phyloP scores from a whole-genome alignment of 2,113 vertebrate genomes.

The Halcyon malimbica region DNA sequence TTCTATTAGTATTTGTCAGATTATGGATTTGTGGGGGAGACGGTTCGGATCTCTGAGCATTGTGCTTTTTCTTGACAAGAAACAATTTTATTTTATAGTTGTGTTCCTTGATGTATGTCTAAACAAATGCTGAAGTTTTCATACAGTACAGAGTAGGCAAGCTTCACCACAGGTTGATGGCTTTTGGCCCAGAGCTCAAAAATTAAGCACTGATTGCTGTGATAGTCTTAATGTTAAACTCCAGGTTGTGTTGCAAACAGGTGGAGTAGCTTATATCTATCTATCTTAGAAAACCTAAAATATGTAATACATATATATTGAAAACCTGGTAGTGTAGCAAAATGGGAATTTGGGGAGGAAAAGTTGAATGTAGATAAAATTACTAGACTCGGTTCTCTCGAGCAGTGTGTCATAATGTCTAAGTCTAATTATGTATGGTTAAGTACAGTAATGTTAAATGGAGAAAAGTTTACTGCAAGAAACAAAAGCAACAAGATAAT shows the following conservation, averaged over 20 bases:
- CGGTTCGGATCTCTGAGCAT: neutral
- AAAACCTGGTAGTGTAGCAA: neutral
- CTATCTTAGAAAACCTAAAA: too few relatives aligned
- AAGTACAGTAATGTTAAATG: neutral
- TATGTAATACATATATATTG: too few relatives aligned
- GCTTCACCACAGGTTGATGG: neutral
- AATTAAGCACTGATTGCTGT: neutral
- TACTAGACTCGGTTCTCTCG: neutral
- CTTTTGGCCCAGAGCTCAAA: neutral
- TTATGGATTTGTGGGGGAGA: neutral
- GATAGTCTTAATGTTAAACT: neutral
- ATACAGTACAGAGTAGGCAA: neutral
- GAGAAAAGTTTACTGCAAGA: neutral
- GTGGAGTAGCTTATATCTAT: neutral
- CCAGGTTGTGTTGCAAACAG: neutral
- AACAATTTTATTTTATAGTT: neutral
- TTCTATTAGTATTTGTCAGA: neutral
- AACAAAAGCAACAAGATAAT: neutral
- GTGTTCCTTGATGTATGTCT: neutral
- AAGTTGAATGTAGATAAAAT: neutral
- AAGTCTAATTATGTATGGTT: neutral
- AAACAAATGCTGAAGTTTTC: neutral
- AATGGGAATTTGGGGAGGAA: neutral
- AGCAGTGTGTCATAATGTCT: neutral
- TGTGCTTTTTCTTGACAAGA: neutral